These are phyloP conservation scores for Dryobates pubescens DNA, from an alignment of 2,797 vertebrate species.

Conservation along the genomic window DNA sequence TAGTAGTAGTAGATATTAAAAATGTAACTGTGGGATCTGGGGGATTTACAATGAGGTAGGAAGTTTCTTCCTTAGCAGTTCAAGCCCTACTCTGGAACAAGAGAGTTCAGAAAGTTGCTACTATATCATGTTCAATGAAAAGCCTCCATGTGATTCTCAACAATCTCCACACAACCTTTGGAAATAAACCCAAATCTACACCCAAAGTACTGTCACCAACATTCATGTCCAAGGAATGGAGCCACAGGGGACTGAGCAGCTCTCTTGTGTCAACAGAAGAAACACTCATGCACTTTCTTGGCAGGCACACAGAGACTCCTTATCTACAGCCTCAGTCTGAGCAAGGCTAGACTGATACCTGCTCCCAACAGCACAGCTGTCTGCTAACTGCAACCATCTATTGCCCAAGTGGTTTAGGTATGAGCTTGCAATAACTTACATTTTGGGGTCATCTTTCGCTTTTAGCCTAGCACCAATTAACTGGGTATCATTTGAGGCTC, in stretches of 20 bases:
- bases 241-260: not conserved
- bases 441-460: not conserved
- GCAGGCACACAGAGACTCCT: not conserved
- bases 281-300: not conserved
- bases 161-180: not conserved
- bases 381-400: not conserved
- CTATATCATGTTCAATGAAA: not conserved
- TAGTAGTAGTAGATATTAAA: not conserved
- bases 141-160: accelerated
- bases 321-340: accelerated
- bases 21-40: not conserved
- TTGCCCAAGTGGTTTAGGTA: not conserved
- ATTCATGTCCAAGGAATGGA: not conserved
- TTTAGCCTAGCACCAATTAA: not conserved
- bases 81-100: not conserved
- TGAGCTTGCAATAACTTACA: not conserved
- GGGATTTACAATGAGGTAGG: not conserved
- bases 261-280: not conserved
- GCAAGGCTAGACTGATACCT: not conserved
- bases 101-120: not conserved
- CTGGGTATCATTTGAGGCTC: not conserved
- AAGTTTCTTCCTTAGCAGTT: not conserved
- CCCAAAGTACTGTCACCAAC: not conserved
- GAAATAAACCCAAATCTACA: not conserved
- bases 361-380: not conserved